phyloP scores from a whole-genome alignment of 64 coral and sea anemone genomes.

The Montipora cactus region DNA sequence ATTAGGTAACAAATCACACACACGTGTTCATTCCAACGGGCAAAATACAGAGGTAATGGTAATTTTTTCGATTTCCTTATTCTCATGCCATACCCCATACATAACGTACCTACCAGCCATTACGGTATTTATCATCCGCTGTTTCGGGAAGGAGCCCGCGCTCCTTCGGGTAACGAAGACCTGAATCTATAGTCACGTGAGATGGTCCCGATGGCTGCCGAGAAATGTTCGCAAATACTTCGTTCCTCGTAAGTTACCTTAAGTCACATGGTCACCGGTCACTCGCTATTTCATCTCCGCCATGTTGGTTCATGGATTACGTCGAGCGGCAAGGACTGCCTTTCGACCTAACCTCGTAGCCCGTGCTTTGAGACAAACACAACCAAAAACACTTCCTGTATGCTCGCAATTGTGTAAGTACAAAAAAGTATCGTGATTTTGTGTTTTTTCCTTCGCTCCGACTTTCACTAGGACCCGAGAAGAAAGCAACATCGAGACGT shows the following conservation, averaged over 20 bases:
- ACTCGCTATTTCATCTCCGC: constrained; percentile 75
- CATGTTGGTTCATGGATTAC: constrained; percentile 96
- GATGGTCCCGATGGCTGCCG: neutral
- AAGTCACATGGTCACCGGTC: constrained; percentile 80
- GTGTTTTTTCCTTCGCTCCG: neutral
- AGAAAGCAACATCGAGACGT: neutral
- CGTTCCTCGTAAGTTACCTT: constrained; percentile 47
- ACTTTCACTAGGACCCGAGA: neutral
- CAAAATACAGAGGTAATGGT: too few species aligned
- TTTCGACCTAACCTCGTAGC: constrained; percentile 77
- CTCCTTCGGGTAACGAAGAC: too few species aligned
- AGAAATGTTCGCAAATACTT: constrained; percentile 28
- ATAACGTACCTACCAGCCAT: too few species aligned
- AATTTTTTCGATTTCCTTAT: neutral
- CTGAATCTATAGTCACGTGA: constrained; percentile 11
- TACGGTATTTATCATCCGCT: too few species aligned
- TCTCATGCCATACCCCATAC: too few species aligned
- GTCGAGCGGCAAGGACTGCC: constrained; percentile 89
- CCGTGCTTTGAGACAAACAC: constrained; percentile 81
- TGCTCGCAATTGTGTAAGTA: constrained; percentile 94
- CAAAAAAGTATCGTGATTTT: neutral
- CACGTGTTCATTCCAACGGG: neutral
- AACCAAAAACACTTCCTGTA: constrained; percentile 83
- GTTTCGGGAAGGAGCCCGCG: neutral
- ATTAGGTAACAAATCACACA: neutral